Percentiles rank a stretch among this genome's conserved stretches.
Evolutionary conservation across 2,888 invertebrate species (phyloP).

Genomic region (Netelia virgata): DNA sequence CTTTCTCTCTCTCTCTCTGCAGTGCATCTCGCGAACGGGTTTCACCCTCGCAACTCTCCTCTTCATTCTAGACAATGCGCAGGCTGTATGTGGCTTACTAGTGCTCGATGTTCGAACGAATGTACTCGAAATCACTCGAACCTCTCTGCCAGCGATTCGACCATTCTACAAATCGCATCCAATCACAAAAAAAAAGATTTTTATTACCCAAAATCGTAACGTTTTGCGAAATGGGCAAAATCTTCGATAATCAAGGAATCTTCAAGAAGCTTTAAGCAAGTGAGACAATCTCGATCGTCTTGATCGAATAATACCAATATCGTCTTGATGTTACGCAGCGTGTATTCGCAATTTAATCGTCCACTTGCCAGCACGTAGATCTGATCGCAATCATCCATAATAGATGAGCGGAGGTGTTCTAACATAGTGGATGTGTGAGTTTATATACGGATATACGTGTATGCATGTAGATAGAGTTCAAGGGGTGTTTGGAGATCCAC

Average conservation of each 20-base stretch:
- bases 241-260: too few relatives aligned
- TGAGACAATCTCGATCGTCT: neutral
- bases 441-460: conserved; percentile 1
- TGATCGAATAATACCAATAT: conserved; percentile 54
- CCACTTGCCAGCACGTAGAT: conserved; percentile 56
- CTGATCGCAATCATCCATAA: conserved; percentile 61
- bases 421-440: conserved; percentile 2
- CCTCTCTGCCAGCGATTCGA: conserved; percentile 45
- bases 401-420: conserved; percentile 51
- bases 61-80: conserved; percentile 56
- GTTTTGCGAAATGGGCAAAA: too few relatives aligned
- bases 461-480: neutral
- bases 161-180: conserved; percentile 1
- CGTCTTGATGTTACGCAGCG: conserved; percentile 45
- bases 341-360: conserved; percentile 49
- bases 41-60: conserved; percentile 54
- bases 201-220: neutral
- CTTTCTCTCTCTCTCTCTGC: conserved; percentile 24
- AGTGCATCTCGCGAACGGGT: conserved; percentile 49
- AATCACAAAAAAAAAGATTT: neutral
- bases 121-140: conserved; percentile 66
- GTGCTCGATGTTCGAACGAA: conserved; percentile 37
- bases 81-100: conserved; percentile 53
- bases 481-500: conserved; percentile 1
- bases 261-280: neutral